Percentiles rank a stretch among this genome's conserved stretches.
phyloP scores from a whole-genome alignment of 2,113 vertebrate species.

The Parotia lawesii region DNA sequence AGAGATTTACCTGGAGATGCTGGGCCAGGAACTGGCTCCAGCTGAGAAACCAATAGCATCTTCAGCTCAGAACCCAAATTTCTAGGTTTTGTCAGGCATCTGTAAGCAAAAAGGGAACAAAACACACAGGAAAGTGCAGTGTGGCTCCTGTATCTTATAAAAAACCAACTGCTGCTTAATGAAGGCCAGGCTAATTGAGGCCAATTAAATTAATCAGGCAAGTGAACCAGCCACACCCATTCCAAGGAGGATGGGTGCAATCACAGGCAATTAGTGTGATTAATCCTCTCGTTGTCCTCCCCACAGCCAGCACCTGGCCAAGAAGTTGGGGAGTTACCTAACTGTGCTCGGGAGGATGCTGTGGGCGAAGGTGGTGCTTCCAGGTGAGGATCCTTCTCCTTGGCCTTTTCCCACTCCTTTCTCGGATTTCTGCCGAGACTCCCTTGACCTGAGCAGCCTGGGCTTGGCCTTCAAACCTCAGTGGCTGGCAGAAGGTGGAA shows the following conservation, averaged over 20 bases:
- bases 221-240: background rate
- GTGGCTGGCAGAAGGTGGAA: background rate
- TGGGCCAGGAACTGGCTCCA: background rate
- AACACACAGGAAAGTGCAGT: background rate
- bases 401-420: background rate
- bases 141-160: fast-evolving
- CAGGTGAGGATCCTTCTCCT: background rate
- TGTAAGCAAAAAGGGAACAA: background rate
- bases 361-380: background rate
- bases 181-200: background rate
- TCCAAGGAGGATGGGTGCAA: background rate
- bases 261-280: background rate
- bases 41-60: background rate
- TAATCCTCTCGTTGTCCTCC: background rate
- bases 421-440: background rate
- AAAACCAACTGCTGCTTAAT: background rate
- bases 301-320: background rate
- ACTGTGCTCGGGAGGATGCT: background rate
- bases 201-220: background rate
- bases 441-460: background rate
- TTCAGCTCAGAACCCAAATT: background rate
- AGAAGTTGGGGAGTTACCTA: background rate
- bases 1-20: background rate
- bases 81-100: background rate
- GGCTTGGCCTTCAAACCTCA: background rate